Conservation (phyloP, 2,888 invertebrate genomes). For the Agonopterix alstromeriana region DNA sequence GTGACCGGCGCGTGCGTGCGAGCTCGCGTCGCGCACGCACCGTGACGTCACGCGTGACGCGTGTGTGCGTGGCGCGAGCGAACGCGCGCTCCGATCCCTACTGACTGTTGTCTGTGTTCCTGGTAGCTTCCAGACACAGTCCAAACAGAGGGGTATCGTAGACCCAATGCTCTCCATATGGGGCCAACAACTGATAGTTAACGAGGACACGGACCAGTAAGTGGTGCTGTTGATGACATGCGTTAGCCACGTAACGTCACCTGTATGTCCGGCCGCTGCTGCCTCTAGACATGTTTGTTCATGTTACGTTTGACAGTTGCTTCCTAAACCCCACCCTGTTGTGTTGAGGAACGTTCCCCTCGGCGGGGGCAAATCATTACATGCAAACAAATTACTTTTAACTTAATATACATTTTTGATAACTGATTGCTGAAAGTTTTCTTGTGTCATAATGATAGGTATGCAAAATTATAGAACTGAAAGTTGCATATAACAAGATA, state of each 20-base stretch:
- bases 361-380: slow-evolving; percentile 41
- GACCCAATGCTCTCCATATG: slow-evolving; percentile 99
- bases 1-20: slow-evolving; percentile 2
- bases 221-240: slow-evolving; percentile 83
- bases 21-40: no score
- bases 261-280: slow-evolving; percentile 46
- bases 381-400: background rate
- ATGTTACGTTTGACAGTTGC: slow-evolving; percentile 42
- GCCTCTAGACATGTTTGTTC: slow-evolving; percentile 53
- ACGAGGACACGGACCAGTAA: slow-evolving; percentile 98
- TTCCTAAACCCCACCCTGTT: slow-evolving; percentile 39
- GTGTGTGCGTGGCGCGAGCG: slow-evolving; percentile 9
- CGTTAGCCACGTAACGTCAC: slow-evolving; percentile 38
- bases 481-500: no score
- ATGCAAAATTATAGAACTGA: no score
- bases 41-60: background rate
- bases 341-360: slow-evolving; percentile 28
- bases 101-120: slow-evolving; percentile 66
- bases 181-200: slow-evolving; percentile 98
- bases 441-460: no score
- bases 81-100: slow-evolving; percentile 16
- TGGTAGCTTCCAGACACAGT: slow-evolving; percentile 89
- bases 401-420: no score
- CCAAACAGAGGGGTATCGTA: slow-evolving; percentile 97
- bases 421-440: no score